phyloP scores from a whole-genome alignment of 2,888 invertebrate species.

The Drosophila leonis region DNA sequence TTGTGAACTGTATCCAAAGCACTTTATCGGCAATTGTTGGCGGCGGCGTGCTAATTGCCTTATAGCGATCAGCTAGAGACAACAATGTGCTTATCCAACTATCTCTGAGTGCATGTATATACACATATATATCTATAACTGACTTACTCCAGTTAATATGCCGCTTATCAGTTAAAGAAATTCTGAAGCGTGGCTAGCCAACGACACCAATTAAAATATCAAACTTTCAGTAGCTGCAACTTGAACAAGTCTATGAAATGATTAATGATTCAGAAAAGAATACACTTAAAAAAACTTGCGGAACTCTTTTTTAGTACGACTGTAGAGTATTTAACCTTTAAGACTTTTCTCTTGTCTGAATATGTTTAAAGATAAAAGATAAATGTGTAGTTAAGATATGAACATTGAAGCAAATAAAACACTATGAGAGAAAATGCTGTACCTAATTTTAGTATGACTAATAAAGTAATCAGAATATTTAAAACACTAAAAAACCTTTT shows the following conservation, averaged over 20 bases:
- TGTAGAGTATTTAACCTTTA: background rate
- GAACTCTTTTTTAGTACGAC: background rate
- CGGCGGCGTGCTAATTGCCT: slow-evolving; percentile 60
- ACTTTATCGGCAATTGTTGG: slow-evolving; percentile 55
- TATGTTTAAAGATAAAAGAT: background rate
- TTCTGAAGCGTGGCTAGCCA: background rate
- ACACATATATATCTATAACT: background rate
- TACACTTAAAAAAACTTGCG: slow-evolving; percentile 17
- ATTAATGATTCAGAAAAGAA: slow-evolving; percentile 64
- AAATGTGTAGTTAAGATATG: background rate
- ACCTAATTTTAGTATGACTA: background rate
- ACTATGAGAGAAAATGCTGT: background rate
- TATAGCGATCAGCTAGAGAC: slow-evolving; percentile 17
- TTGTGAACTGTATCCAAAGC: slow-evolving; percentile 34
- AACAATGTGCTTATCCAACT: slow-evolving; percentile 22
- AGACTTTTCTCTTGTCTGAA: background rate
- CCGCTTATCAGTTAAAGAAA: slow-evolving; percentile 4
- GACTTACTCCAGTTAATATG: background rate
- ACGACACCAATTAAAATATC: slow-evolving; percentile 35
- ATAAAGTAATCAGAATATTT: background rate
- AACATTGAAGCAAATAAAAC: background rate
- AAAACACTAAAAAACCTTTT: background rate
- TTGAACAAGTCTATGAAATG: slow-evolving; percentile 30
- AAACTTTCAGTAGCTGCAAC: slow-evolving; percentile 54
- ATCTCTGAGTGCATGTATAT: background rate